Base-by-base conservation (phyloP, 2,797 vertebrate species). In the Astyanax mexicanus region DNA sequence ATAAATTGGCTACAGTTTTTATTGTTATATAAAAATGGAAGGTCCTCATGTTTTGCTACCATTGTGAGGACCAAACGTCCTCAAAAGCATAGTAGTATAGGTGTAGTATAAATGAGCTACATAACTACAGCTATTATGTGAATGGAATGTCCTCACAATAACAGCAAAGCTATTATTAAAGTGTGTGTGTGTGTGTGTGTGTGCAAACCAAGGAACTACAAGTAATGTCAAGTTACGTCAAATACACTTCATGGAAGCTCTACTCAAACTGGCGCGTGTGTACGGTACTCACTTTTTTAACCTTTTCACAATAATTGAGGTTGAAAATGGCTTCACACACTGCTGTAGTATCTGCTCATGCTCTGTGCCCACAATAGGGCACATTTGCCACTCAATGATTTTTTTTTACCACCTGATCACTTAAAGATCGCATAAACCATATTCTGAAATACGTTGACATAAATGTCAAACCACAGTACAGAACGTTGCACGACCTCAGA, bases 391-490 rank as follows among this genome's bases (percentile, higher is more conserved):
- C 15, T n/a, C n/a, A n/a, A n/a, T 4, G 23, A 65, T 17, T 61
- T 5, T 7, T 25, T 44, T 3, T 1, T 4, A n/a, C n/a, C 60
- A 13, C 40, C 23, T 27, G 12, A 61, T 42, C 42, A 19, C 42
- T 64, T 17, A n/a, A n/a, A n/a, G n/a, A n/a, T n/a, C n/a, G 44
- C 61, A n/a, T 9, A 29, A 32, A 64, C 0, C 21, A 2, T 38
- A 11, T 9, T 61, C 35, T 61, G 37, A 65, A 45, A 45, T 44
- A n/a, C n/a, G n/a, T n/a, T n/a, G 40, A 27, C 4, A 44, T 7
- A 73, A 73, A 64, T 73, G 71, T 73, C 71, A 52, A 51, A 40
- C 60, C 60, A 64, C 60, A 42, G 1, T 8, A 13, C 3, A n/a
- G 62, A 60, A 40, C 23, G 60, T 21, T 44, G 23, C 38, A 44